phyloP scores from a whole-genome alignment of 2,888 invertebrate genomes.

The Mechanitis messenoides region DNA sequence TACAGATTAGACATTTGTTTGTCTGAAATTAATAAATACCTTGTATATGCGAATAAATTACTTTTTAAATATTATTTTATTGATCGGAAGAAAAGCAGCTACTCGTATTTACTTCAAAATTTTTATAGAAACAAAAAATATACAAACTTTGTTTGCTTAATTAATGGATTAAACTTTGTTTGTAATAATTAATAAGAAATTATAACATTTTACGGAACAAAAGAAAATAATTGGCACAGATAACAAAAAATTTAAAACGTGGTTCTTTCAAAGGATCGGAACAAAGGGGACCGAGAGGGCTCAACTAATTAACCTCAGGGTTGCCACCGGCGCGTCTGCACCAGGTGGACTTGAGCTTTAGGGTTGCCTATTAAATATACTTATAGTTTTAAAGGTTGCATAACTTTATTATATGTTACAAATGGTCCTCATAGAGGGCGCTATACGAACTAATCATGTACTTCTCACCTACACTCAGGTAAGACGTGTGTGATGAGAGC shows the following conservation, averaged over 20 bases:
- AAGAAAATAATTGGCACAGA: slow-evolving; percentile 20
- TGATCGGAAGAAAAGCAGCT: background rate
- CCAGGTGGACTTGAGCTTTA: too few relatives aligned
- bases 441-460: too few relatives aligned
- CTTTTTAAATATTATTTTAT: too few relatives aligned
- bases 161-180: slow-evolving; percentile 5
- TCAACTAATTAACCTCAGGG: slow-evolving; percentile 16
- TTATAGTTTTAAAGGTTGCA: too few relatives aligned
- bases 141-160: background rate
- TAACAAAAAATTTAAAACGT: slow-evolving; percentile 18
- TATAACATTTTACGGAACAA: slow-evolving; percentile 11
- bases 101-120: too few relatives aligned
- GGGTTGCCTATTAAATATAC: too few relatives aligned
- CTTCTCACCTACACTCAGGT: too few relatives aligned
- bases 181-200: slow-evolving; percentile 17
- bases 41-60: too few relatives aligned
- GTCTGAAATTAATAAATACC: background rate
- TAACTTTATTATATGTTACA: too few relatives aligned
- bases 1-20: too few relatives aligned
- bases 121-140: background rate
- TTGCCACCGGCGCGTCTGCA: too few relatives aligned
- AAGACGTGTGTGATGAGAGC: background rate
- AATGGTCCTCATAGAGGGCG: too few relatives aligned
- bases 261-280: slow-evolving; percentile 15
- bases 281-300: slow-evolving; percentile 16